Conservation (phyloP, 2,888 invertebrate species). For the Pristionchus mayeri region DNA sequence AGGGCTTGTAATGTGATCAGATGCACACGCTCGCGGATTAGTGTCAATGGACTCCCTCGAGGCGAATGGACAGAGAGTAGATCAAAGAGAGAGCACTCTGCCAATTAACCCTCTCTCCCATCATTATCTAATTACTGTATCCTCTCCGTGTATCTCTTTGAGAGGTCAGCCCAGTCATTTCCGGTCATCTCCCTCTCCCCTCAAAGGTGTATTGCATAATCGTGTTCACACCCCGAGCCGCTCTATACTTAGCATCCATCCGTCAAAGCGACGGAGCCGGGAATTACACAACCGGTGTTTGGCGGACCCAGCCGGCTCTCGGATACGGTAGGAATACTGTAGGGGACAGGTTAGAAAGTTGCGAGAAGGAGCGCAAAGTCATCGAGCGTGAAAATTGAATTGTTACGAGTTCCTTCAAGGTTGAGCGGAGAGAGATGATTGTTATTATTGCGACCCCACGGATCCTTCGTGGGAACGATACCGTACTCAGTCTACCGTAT, state of each 20-base stretch:
- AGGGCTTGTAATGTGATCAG: constrained; percentile 26
- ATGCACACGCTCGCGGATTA: neutral
- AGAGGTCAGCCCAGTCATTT: constrained; percentile 4
- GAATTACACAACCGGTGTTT: constrained; percentile 6
- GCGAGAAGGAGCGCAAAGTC: neutral
- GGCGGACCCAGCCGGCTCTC: neutral
- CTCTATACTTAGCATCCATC: constrained; percentile 30
- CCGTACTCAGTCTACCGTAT: neutral
- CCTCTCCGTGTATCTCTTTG: neutral
- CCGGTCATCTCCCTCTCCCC: constrained; percentile 25
- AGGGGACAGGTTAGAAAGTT: neutral
- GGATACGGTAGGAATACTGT: constrained; percentile 1
- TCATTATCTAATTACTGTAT: constrained; percentile 49
- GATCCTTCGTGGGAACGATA: neutral
- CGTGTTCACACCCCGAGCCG: neutral
- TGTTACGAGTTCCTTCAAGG: neutral
- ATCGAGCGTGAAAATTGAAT: constrained; percentile 31
- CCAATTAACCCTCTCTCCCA: constrained; percentile 37
- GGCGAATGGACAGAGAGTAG: neutral
- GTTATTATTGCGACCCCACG: neutral
- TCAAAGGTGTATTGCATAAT: neutral
- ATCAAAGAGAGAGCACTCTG: constrained; percentile 27
- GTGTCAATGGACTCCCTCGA: constrained; percentile 4
- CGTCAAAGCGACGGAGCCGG: neutral
- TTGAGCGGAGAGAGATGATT: neutral